Evolutionary conservation across 2,113 vertebrate species (phyloP).

Genomic region (Dinomys branickii): DNA sequence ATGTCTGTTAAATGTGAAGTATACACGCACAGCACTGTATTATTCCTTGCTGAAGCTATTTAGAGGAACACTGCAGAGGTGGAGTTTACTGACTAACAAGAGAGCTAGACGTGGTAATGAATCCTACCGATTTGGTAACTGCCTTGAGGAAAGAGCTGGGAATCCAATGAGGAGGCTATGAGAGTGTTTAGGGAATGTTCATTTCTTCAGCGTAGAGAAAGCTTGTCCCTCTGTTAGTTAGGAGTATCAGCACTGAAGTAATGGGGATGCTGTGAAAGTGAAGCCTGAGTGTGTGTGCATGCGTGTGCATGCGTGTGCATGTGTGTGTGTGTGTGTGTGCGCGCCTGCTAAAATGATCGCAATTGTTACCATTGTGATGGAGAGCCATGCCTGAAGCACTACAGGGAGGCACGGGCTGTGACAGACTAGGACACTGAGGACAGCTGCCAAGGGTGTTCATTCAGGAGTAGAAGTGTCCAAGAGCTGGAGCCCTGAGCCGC

Average conservation of each 20-base stretch:
- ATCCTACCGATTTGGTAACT: neutral
- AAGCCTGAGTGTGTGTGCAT: fast-evolving
- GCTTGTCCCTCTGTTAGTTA: neutral
- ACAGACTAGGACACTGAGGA: neutral
- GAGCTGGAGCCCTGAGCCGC: neutral
- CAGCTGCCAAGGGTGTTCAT: fast-evolving
- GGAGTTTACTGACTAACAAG: neutral
- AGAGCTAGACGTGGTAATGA: neutral
- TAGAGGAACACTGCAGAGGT: neutral
- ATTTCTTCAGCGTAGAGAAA: neutral
- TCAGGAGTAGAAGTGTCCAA: neutral
- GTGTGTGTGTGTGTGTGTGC: neutral
- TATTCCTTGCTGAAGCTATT: neutral
- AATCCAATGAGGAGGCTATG: neutral
- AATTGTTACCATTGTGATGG: neutral
- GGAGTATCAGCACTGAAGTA: neutral
- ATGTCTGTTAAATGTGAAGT: neutral
- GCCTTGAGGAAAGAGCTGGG: neutral
- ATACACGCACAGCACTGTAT: no score
- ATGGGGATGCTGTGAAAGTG: neutral
- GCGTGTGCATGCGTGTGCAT: neutral
- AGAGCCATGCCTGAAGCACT: neutral
- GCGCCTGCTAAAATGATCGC: neutral
- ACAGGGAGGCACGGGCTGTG: neutral
- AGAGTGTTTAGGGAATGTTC: neutral